Evolutionary conservation across 2,888 invertebrate species (phyloP), one percentile per base, ranked within the genome.

Genomic region (Synanthedon vespiformis): DNA sequence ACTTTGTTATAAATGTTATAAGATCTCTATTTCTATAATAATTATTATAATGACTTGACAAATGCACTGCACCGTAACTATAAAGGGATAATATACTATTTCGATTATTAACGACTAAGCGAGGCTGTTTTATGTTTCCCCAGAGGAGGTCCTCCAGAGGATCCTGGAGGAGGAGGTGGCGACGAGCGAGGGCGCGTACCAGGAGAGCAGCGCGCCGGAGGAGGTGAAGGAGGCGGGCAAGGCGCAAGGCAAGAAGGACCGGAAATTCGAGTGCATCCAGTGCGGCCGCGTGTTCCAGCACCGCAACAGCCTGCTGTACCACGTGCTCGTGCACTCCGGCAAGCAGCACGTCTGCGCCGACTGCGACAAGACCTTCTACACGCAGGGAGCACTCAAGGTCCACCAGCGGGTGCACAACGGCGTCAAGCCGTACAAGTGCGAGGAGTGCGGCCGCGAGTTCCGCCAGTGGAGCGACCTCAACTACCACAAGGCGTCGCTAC

Each of bases 391-490:
- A 3, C 83, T 95, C 6, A 95, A 94, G 88, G 90, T 94, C 1
- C 96, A 96, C 76, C 89, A 91, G 64, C 89, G 95, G 18, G 88
- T 94, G 16, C 96, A 96, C 79, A 93, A 93, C n/a, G 93, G 64
- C 93, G 94, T 16, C 16, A 16, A 16, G 59, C 96, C 96, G 0
- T 95, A 93, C 79, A 91, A 92, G 64, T 96, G 96, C 69, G 91
- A 93, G 47, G 89, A 89, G 59, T 96, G 96, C 71, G 93, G 92
- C 1, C 89, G 92, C 2, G 89, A 92, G 64, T 96, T 96, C 78
- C 89, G 95, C 0, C 95, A 95, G 73, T 95, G 95, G 94, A 95
- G 95, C 54, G 96, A 96, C 73, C 88, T 96, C 51, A 95, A 94
- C 67, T 95, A 95, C 73, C 96, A 96, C 79, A 91, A 91, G 55